phyloP scores from a whole-genome alignment of 2,888 invertebrate species.

The Argyresthia albistria region DNA sequence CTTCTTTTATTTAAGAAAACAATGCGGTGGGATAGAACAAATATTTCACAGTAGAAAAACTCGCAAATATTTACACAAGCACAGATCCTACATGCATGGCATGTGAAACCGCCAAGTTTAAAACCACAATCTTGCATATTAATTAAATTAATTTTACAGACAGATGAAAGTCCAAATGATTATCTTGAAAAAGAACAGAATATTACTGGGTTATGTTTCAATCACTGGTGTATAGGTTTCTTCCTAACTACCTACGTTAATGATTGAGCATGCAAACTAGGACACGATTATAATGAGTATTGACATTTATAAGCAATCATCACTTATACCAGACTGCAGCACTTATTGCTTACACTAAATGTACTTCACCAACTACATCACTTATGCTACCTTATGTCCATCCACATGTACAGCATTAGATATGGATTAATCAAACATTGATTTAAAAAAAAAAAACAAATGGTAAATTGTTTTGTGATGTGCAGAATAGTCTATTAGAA shows the following conservation, averaged over 20 bases:
- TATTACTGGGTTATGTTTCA: background rate
- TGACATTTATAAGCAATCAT: slow-evolving; percentile 48
- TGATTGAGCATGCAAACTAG: slow-evolving; percentile 37
- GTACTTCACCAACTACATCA: slow-evolving; percentile 32
- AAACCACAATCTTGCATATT: background rate
- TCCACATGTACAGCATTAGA: background rate
- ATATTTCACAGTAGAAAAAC: background rate
- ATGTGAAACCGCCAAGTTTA: background rate
- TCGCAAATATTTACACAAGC: background rate
- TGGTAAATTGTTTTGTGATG: background rate
- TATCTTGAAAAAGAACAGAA: background rate
- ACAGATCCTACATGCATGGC: background rate
- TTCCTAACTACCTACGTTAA: slow-evolving; percentile 19
- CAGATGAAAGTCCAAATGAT: background rate
- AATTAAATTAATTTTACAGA: background rate
- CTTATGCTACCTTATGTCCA: slow-evolving; percentile 1
- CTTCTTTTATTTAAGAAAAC: background rate
- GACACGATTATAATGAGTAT: slow-evolving; percentile 52
- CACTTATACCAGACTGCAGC: slow-evolving; percentile 33
- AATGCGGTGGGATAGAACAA: background rate
- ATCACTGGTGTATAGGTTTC: slow-evolving; percentile 14
- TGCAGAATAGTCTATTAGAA: background rate
- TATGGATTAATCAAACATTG: background rate
- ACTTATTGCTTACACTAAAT: slow-evolving; percentile 54
- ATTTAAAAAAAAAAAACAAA: background rate